Percentiles rank a stretch among this genome's conserved stretches.
Conservation (phyloP, 2,113 vertebrate genomes). For the Tursiops truncatus region DNA sequence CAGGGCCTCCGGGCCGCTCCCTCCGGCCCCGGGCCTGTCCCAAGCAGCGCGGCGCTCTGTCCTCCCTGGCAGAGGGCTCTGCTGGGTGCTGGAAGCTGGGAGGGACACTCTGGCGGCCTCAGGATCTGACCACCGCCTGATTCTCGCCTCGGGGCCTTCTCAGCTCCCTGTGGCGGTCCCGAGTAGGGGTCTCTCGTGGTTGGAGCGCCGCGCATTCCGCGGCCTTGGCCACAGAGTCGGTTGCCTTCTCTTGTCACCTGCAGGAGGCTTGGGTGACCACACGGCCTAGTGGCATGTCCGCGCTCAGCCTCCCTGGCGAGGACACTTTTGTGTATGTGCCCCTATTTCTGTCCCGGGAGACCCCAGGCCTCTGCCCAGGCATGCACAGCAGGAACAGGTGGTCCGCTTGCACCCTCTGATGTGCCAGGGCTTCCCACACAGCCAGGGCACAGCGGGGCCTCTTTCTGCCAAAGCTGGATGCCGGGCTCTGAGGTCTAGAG, state of each 20-base stretch:
- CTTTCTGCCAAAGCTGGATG: neutral
- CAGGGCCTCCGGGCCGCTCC: neutral
- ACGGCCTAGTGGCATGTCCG: accelerated
- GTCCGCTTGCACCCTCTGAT: neutral
- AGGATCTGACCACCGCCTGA: neutral
- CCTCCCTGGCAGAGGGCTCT: neutral
- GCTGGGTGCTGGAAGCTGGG: neutral
- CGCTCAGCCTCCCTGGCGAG: neutral
- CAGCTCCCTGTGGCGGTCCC: accelerated
- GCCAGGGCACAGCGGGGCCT: accelerated
- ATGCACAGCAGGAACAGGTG: neutral
- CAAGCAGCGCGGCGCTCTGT: accelerated
- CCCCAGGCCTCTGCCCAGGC: neutral
- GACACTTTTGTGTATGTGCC: accelerated
- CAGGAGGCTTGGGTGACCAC: neutral
- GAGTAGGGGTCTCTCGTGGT: neutral
- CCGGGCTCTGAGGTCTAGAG: neutral
- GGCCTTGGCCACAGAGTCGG: neutral
- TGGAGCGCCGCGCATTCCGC: accelerated
- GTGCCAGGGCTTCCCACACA: neutral
- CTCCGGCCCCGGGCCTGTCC: neutral
- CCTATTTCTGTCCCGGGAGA: neutral
- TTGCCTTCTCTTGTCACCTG: neutral
- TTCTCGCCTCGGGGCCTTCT: neutral
- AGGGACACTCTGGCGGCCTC: neutral